Percentiles rank a stretch among this genome's conserved stretches.
Conservation (phyloP, 2,113 vertebrate species). For the Gambusia holbrooki region DNA sequence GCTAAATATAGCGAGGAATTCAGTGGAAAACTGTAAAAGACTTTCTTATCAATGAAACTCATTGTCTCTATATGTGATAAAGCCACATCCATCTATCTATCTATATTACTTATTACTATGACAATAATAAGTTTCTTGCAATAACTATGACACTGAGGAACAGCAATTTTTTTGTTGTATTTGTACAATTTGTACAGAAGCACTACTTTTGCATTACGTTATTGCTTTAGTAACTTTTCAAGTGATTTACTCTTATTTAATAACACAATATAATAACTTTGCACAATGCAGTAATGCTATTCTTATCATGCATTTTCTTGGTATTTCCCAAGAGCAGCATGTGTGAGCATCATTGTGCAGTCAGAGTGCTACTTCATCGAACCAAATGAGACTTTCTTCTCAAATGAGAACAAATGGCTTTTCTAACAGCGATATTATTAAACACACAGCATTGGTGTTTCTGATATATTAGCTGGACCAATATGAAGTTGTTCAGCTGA, state of each 20-base stretch:
- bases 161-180: too few relatives aligned
- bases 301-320: constrained; percentile 70
- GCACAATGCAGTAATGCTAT: constrained; percentile 49
- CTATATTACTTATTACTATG: too few relatives aligned
- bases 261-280: constrained; percentile 13
- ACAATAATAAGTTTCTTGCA: too few relatives aligned
- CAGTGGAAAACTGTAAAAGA: not conserved
- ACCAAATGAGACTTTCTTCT: constrained; percentile 72
- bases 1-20: not conserved
- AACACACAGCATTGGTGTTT: constrained; percentile 74
- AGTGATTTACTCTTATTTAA: constrained; percentile 46
- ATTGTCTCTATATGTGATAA: too few relatives aligned
- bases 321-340: constrained; percentile 55
- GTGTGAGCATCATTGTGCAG: constrained; percentile 60
- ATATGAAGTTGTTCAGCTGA: constrained; percentile 79
- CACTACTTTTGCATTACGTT: constrained; percentile 28
- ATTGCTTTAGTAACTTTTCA: constrained; percentile 46
- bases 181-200: not conserved
- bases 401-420: constrained; percentile 82
- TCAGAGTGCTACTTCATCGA: constrained; percentile 65
- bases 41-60: not conserved
- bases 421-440: constrained; percentile 80
- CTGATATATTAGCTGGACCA: constrained; percentile 73
- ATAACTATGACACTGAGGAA: too few relatives aligned
- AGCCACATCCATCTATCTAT: too few relatives aligned